Evolutionary conservation across 1,140 invertebrate genomes (phyloP), one percentile per base, ranked within the genome.

Genomic region (Procambarus clarkii): DNA sequence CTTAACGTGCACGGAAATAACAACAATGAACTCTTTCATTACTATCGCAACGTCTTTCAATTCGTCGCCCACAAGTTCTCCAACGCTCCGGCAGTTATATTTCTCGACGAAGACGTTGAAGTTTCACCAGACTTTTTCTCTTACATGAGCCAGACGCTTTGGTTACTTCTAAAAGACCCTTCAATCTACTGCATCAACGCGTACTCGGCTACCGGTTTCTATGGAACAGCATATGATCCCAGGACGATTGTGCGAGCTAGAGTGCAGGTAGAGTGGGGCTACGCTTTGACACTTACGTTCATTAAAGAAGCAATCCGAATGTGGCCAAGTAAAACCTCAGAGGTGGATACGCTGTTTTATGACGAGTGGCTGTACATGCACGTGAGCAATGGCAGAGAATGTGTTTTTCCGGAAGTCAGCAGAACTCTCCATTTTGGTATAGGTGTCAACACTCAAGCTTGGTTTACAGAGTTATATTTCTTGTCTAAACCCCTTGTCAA

Each of bases 101-200:
- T 96, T 48, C 94, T 97, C 46, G 96, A 96, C 94, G 96, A 97
- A 93, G 96, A 97, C 94, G 94, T 97, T 58, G 96, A 96, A 94
- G 95, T 96, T 7, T 96, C 96, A 44, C 95, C 95, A 81, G 96
- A 96, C 94, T 96, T 96, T 94, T 96, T 96, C 92, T 96, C 90
- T 93, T 96, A 95, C 93, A 96, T 96, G 93, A 96, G 95, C 93
- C 96, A 96, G 94, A 96, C 96, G 7, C 92, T 95, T 24, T 94
- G 94, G 83, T 92, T 97, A 21, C 93, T 97, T 46, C 95, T 96
- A 87, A 95, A 96, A 89, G 96, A 96, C 93, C 93, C 94, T 2
- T 94, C 94, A 58, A 88, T 97, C 24, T 96, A 96, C 93, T 97
- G 96, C 94, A 95, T 96, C 58, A 96, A 96, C 46, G 96, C 96